Conservation (phyloP, 2,797 vertebrate species). For the Rhinophrynus dorsalis region DNA sequence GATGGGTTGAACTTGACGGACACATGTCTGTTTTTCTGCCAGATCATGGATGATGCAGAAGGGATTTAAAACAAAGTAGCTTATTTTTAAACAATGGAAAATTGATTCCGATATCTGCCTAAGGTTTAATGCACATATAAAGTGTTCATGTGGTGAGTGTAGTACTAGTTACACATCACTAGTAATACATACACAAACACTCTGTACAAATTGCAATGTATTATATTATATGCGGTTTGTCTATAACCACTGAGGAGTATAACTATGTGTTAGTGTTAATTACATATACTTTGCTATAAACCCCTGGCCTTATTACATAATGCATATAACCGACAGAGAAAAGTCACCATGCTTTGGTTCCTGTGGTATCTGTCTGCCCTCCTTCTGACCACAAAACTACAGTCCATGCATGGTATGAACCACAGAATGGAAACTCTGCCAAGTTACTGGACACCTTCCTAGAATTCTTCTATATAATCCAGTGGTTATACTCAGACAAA, state of each 20-base stretch:
- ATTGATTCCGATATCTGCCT: too few species aligned
- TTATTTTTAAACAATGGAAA: too few species aligned
- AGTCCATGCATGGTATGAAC: conserved; percentile 7
- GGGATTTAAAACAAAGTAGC: too few species aligned
- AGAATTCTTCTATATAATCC: not conserved
- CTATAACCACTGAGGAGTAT: conserved; percentile 2
- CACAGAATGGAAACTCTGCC: not conserved
- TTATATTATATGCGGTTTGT: conserved; percentile 32
- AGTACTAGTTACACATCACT: not conserved
- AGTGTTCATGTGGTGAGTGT: too few species aligned
- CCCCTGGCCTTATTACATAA: conserved; percentile 24
- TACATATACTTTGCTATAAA: conserved; percentile 31
- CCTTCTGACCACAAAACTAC: conserved; percentile 36
- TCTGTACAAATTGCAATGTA: not conserved
- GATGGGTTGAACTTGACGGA: too few species aligned
- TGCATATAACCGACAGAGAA: conserved; percentile 18
- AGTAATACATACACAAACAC: not conserved
- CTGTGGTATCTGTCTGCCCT: conserved; percentile 23
- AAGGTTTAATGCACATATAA: too few species aligned
- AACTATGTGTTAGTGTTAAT: conserved; percentile 19
- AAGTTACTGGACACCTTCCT: not conserved
- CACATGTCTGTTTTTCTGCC: too few species aligned
- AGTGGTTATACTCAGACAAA: too few species aligned
- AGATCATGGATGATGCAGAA: too few species aligned
- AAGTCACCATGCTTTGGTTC: conserved; percentile 26